Conservation (phyloP, 2,113 vertebrate genomes). For the Xenopus borealis region DNA sequence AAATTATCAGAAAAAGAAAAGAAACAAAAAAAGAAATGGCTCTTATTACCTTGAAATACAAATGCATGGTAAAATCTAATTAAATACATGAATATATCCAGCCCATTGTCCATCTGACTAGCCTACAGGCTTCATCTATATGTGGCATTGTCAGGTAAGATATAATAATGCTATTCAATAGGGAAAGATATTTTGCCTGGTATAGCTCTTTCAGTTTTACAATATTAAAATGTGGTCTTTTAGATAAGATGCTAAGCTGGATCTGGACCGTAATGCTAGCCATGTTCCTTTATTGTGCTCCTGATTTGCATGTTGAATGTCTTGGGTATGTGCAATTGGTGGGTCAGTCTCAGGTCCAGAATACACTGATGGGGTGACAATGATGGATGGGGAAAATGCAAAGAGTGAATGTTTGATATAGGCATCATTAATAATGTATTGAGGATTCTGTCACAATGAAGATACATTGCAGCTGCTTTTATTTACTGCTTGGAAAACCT, state of each 20-base stretch:
- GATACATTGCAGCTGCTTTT: conserved; percentile 37
- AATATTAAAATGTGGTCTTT: neutral
- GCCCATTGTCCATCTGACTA: too few species aligned
- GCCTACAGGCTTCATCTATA: too few species aligned
- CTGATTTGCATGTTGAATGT: conserved; percentile 10
- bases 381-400: conserved; percentile 11
- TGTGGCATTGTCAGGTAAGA: too few species aligned
- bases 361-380: neutral
- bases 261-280: neutral
- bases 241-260: neutral
- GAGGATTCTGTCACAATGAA: conserved; percentile 26
- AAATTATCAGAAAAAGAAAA: too few species aligned
- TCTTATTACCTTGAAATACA: too few species aligned
- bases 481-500: conserved; percentile 10
- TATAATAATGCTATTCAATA: too few species aligned
- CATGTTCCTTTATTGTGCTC: neutral
- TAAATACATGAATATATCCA: too few species aligned
- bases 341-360: neutral
- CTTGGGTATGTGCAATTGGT: neutral
- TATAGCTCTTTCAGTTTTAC: neutral
- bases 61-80: too few species aligned
- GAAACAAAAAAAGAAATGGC: too few species aligned
- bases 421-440: conserved; percentile 43
- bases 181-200: too few species aligned
- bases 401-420: conserved; percentile 13